Evolutionary conservation across 1,140 invertebrate species (phyloP).

Genomic region (Orius laevigatus): DNA sequence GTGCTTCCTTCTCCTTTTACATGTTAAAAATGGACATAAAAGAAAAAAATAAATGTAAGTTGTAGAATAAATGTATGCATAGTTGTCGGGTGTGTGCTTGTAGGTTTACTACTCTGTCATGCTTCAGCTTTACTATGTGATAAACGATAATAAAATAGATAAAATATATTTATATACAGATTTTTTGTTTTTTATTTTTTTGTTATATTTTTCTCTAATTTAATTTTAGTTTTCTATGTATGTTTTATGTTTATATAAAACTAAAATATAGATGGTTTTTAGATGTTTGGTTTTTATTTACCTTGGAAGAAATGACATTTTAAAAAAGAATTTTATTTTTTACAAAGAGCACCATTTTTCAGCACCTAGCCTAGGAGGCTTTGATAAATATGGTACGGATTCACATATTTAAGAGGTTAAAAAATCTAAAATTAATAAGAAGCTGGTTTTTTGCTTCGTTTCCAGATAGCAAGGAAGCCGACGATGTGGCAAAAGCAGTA

Average conservation of each 20-base stretch:
- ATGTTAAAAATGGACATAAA: background rate
- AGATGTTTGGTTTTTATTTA: too few relatives aligned
- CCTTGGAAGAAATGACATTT: too few relatives aligned
- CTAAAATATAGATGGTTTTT: too few relatives aligned
- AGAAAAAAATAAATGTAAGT: conserved; percentile 1
- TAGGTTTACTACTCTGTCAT: conserved; percentile 2
- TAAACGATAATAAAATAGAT: conserved; percentile 6
- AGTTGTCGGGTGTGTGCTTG: conserved; percentile 10
- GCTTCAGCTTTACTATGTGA: conserved; percentile 15
- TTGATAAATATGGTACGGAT: too few relatives aligned
- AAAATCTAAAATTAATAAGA: conserved; percentile 22
- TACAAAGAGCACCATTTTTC: too few relatives aligned
- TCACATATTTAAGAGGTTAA: too few relatives aligned
- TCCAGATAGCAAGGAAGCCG: conserved; percentile 24
- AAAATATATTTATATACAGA: conserved; percentile 11
- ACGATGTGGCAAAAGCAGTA: conserved; percentile 24
- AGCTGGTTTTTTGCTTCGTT: conserved; percentile 24
- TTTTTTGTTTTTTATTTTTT: background rate
- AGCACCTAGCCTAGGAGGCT: too few relatives aligned
- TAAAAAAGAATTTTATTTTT: too few relatives aligned
- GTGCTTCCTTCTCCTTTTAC: conserved; percentile 11
- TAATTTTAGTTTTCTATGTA: too few relatives aligned
- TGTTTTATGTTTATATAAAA: too few relatives aligned
- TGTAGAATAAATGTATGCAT: conserved; percentile 5
- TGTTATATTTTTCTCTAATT: too few relatives aligned